A percentile compares a stretch with the other conserved stretches of the same genome.
Conservation (phyloP, 1,140 invertebrate species). For the Portunus trituberculatus region DNA sequence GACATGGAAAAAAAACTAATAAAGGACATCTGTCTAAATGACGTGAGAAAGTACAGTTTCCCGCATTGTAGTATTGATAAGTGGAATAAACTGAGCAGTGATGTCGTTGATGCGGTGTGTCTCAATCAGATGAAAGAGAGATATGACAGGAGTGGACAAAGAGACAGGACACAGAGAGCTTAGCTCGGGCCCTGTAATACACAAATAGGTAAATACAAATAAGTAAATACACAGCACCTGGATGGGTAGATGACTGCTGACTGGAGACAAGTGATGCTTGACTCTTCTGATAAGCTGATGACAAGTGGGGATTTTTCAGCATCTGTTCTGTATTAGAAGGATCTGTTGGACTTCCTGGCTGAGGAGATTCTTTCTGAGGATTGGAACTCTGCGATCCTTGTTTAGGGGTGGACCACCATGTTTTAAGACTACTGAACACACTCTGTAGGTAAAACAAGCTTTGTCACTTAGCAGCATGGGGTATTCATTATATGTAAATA, state of each 20-base stretch:
- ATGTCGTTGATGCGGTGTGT: too few relatives aligned
- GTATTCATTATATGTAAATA: too few relatives aligned
- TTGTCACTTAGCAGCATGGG: too few relatives aligned
- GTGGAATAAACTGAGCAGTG: too few relatives aligned
- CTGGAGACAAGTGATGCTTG: slow-evolving; percentile 16
- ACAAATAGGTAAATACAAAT: not conserved
- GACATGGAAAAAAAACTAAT: too few relatives aligned
- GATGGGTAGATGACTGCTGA: slow-evolving; percentile 35
- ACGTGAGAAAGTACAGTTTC: too few relatives aligned
- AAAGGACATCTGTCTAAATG: too few relatives aligned
- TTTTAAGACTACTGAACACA: slow-evolving; percentile 72
- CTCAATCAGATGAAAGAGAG: too few relatives aligned
- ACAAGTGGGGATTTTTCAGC: slow-evolving; percentile 34
- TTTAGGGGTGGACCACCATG: slow-evolving; percentile 71
- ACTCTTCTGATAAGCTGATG: slow-evolving; percentile 54
- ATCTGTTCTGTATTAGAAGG: not conserved
- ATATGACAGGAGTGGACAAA: too few relatives aligned
- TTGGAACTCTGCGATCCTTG: not conserved
- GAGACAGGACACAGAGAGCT: too few relatives aligned
- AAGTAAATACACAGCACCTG: slow-evolving; percentile 8
- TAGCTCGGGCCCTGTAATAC: too few relatives aligned
- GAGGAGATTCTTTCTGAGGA: not conserved
- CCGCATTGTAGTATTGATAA: too few relatives aligned
- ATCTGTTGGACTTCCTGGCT: not conserved
- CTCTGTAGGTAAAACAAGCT: slow-evolving; percentile 33